Conservation (phyloP, 2,888 invertebrate genomes). For the Andrena bucephala region DNA sequence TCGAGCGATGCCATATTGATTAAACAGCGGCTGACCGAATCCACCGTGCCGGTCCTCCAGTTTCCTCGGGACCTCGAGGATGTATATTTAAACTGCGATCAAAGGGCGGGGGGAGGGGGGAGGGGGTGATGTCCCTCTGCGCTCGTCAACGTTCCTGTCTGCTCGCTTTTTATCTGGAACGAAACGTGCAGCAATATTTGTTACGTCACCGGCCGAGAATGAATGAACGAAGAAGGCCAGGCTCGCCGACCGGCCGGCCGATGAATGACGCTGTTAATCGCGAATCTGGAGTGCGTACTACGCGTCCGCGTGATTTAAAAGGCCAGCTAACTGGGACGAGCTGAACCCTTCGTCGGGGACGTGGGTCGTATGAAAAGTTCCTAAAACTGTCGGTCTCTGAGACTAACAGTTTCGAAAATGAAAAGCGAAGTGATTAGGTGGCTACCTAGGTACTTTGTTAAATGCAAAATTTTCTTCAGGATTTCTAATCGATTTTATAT, state of each 20-base stretch:
- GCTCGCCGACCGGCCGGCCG: slow-evolving; percentile 15
- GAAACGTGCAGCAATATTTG: slow-evolving; percentile 36
- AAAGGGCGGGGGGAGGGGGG: too few species aligned
- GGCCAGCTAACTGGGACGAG: slow-evolving; percentile 36
- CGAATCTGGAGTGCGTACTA: slow-evolving; percentile 49
- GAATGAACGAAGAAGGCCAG: slow-evolving; percentile 51
- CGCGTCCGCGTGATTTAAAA: slow-evolving; percentile 44
- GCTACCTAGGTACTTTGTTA: too few species aligned
- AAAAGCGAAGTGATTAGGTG: too few species aligned
- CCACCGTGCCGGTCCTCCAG: slow-evolving; percentile 2
- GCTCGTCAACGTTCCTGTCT: not conserved
- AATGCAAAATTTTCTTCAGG: too few species aligned
- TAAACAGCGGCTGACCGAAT: slow-evolving; percentile 52
- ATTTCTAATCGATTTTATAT: too few species aligned
- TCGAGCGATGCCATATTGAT: slow-evolving; percentile 67
- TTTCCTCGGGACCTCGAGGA: slow-evolving; percentile 13
- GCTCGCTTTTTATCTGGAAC: slow-evolving; percentile 21
- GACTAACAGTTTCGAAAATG: too few species aligned
- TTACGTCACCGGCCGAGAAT: slow-evolving; percentile 48
- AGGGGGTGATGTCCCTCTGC: not conserved
- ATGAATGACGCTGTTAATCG: slow-evolving; percentile 56
- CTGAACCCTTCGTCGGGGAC: not conserved
- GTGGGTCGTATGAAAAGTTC: not conserved
- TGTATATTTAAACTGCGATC: slow-evolving; percentile 30
- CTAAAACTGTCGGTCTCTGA: too few species aligned